A percentile compares a stretch with the other conserved stretches of the same genome.
Evolutionary conservation across 1,140 invertebrate genomes (phyloP).

Genomic region (Stegodyphus mimosarum): DNA sequence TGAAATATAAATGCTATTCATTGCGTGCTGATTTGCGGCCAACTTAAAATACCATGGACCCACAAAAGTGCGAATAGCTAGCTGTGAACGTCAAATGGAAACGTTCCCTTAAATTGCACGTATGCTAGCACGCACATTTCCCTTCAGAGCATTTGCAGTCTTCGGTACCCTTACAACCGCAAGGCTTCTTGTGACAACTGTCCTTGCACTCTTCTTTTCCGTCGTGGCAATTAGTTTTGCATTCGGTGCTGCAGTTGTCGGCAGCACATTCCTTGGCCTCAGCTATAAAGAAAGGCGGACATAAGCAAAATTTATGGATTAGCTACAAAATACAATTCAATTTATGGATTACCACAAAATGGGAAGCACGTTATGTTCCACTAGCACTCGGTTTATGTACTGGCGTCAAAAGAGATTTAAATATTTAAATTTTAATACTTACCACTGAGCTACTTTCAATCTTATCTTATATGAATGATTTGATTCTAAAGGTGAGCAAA

Average conservation of each 20-base stretch:
- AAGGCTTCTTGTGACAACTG: conserved; percentile 35
- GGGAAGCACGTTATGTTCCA: background rate
- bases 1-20: background rate
- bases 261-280: conserved; percentile 40
- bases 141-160: conserved; percentile 44
- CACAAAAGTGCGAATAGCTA: background rate
- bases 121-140: conserved; percentile 37
- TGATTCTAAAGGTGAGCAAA: too few species aligned
- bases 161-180: conserved; percentile 41
- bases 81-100: background rate
- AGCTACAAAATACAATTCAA: background rate
- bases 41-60: background rate
- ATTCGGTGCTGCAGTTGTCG: conserved; percentile 20
- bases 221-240: conserved; percentile 40
- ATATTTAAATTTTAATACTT: too few species aligned
- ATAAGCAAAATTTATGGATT: background rate
- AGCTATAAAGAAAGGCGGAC: conserved; percentile 20
- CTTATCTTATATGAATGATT: too few species aligned
- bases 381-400: too few species aligned
- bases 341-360: background rate
- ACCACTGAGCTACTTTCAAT: too few species aligned
- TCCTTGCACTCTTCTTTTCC: conserved; percentile 3
- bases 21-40: background rate
- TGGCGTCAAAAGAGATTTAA: too few species aligned
- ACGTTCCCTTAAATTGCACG: background rate